Percentiles rank a stretch among this genome's conserved stretches.
Evolutionary conservation across 2,888 invertebrate species (phyloP).

Genomic region (Thumatha senex): DNA sequence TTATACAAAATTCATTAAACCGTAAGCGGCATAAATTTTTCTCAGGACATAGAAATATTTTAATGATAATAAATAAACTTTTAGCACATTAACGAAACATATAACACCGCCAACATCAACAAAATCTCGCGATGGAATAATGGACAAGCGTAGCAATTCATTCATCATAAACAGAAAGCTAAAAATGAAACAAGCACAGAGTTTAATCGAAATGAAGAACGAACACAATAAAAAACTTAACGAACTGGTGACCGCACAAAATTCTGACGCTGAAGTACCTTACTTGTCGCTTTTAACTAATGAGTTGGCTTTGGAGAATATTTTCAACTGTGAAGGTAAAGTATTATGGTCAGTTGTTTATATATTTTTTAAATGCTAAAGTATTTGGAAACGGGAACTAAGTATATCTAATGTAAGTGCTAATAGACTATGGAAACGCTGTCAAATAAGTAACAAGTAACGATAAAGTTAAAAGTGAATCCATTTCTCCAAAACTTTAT

Average conservation of each 20-base stretch:
- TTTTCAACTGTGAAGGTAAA: slow-evolving; percentile 67
- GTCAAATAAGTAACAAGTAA: no score
- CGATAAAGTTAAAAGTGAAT: no score
- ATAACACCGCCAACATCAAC: slow-evolving; percentile 85
- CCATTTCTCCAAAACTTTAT: no score
- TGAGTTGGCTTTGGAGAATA: slow-evolving; percentile 65
- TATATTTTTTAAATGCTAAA: no score
- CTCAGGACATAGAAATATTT: no score
- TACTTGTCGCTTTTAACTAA: slow-evolving; percentile 71
- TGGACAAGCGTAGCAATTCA: slow-evolving; percentile 65
- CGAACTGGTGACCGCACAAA: slow-evolving; percentile 58
- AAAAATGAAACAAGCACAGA: slow-evolving; percentile 68
- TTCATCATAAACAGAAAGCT: slow-evolving; percentile 70
- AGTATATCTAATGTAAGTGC: no score
- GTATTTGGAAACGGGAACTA: no score
- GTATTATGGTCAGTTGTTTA: neutral
- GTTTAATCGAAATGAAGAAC: slow-evolving; percentile 65
- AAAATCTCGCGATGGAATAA: slow-evolving; percentile 55
- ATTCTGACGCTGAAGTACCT: slow-evolving; percentile 73
- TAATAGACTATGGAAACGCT: no score
- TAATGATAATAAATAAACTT: slow-evolving; percentile 28
- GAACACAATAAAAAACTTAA: slow-evolving; percentile 59
- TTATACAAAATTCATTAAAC: no score
- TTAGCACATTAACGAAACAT: slow-evolving; percentile 87
- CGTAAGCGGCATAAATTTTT: no score